A percentile compares a stretch with the other conserved stretches of the same genome.
These are phyloP conservation scores for Hyposoter didymator DNA, from an alignment of 2,888 invertebrate species.

Conservation along the genomic window DNA sequence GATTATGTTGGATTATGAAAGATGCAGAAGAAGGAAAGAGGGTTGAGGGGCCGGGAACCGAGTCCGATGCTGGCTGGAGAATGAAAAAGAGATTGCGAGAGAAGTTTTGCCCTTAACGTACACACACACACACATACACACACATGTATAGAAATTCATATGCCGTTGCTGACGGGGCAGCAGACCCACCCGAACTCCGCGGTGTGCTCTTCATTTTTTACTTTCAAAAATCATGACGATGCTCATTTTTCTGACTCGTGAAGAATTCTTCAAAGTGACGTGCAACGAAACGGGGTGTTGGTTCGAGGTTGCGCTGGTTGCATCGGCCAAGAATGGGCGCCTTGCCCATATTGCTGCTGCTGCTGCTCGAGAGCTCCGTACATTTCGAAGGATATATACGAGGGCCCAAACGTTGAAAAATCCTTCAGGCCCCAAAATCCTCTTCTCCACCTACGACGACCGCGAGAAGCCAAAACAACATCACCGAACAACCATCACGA, in stretches of 20 bases:
- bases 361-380: slow-evolving; percentile 14
- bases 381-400: slow-evolving; percentile 24
- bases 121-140: slow-evolving; percentile 5
- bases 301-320: slow-evolving; percentile 49
- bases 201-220: slow-evolving; percentile 83
- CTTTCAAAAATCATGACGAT: slow-evolving; percentile 85
- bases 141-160: slow-evolving; percentile 3
- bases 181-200: slow-evolving; percentile 57
- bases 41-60: slow-evolving; percentile 19
- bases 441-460: slow-evolving; percentile 75
- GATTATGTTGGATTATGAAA: slow-evolving; percentile 38
- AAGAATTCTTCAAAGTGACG: slow-evolving; percentile 84
- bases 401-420: slow-evolving; percentile 54
- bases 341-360: slow-evolving; percentile 39
- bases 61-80: slow-evolving; percentile 47
- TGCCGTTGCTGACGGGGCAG: slow-evolving; percentile 56
- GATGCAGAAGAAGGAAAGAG: slow-evolving; percentile 44
- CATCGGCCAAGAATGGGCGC: slow-evolving; percentile 64
- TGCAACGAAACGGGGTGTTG: slow-evolving; percentile 79
- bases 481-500: slow-evolving; percentile 43
- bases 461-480: slow-evolving; percentile 61
- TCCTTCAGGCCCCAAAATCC: slow-evolving; percentile 73
- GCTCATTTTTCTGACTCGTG: slow-evolving; percentile 84
- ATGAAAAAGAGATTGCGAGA: slow-evolving; percentile 54
- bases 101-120: slow-evolving; percentile 44